Evolutionary conservation across 2,113 vertebrate genomes (phyloP).

Genomic region (Prionailurus viverrinus): DNA sequence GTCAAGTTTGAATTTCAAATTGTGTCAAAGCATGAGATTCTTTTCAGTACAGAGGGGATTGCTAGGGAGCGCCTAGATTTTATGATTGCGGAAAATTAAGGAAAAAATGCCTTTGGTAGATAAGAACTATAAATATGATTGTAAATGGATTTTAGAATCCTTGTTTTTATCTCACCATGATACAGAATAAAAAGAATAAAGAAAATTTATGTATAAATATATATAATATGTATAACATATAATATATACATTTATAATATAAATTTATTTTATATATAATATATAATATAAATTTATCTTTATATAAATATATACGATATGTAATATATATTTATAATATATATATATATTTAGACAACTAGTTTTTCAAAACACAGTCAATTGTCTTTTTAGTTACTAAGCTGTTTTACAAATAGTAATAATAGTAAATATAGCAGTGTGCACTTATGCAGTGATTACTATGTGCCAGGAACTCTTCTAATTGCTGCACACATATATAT

Average conservation of each 20-base stretch:
- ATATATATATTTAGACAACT: not conserved
- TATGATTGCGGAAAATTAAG: not conserved
- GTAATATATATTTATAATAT: too few relatives aligned
- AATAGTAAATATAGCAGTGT: not conserved
- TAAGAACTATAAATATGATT: not conserved
- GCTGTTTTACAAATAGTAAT: constrained; percentile 3
- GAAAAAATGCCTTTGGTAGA: not conserved
- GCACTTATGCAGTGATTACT: not conserved
- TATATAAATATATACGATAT: too few relatives aligned
- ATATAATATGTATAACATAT: too few relatives aligned
- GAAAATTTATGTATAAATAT: not conserved
- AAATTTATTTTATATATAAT: too few relatives aligned
- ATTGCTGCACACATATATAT: not conserved
- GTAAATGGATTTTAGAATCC: not conserved
- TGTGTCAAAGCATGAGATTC: not conserved
- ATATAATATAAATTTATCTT: not conserved
- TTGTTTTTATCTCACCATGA: not conserved
- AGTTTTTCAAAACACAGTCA: not conserved
- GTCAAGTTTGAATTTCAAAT: not conserved
- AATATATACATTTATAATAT: too few relatives aligned
- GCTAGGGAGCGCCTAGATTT: not conserved
- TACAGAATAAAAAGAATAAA: not conserved
- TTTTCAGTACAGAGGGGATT: not conserved
- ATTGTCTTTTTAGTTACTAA: not conserved
- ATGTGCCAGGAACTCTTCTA: not conserved